phyloP scores from a whole-genome alignment of 2,888 invertebrate species.

The Myathropa florea region DNA sequence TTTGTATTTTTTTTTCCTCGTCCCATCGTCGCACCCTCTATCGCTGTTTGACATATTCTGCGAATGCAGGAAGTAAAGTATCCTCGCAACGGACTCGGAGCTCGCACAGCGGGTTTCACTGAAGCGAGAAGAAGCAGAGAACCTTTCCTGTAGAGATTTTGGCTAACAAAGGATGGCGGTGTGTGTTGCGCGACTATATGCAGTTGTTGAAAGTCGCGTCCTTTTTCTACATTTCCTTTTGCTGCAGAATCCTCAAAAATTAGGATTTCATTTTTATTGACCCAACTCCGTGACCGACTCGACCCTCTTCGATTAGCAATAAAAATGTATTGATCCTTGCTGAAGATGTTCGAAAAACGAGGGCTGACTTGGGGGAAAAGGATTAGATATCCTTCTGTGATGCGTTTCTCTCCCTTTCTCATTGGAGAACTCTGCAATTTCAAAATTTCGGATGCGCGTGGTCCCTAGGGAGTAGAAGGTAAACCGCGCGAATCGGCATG shows the following conservation, averaged over 20 bases:
- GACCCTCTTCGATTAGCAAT: conserved; percentile 37
- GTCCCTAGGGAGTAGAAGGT: conserved; percentile 31
- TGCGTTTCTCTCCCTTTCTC: conserved; percentile 3
- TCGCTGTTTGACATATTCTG: conserved; percentile 58
- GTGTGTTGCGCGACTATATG: conserved; percentile 47
- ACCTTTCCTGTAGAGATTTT: conserved; percentile 41
- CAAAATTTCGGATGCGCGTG: conserved; percentile 36
- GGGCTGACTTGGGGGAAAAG: conserved; percentile 42
- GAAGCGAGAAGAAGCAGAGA: not conserved
- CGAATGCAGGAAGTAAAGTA: conserved; percentile 49
- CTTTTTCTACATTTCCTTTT: conserved; percentile 31
- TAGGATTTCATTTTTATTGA: conserved; percentile 61
- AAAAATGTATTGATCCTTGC: conserved; percentile 17
- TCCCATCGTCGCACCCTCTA: conserved; percentile 18
- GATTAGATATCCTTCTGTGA: conserved; percentile 27
- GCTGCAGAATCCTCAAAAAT: conserved; percentile 52
- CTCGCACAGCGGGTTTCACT: conserved; percentile 44
- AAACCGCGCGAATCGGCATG: conserved; percentile 44
- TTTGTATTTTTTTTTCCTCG: not conserved
- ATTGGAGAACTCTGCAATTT: conserved; percentile 4
- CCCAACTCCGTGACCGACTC: conserved; percentile 42
- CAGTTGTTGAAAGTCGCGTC: conserved; percentile 45
- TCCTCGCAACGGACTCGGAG: conserved; percentile 48
- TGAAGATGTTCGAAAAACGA: conserved; percentile 7
- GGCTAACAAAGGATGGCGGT: conserved; percentile 26